These are phyloP conservation scores for Sciaenops ocellatus DNA, from an alignment of 2,797 vertebrate species.

Conservation along the genomic window DNA sequence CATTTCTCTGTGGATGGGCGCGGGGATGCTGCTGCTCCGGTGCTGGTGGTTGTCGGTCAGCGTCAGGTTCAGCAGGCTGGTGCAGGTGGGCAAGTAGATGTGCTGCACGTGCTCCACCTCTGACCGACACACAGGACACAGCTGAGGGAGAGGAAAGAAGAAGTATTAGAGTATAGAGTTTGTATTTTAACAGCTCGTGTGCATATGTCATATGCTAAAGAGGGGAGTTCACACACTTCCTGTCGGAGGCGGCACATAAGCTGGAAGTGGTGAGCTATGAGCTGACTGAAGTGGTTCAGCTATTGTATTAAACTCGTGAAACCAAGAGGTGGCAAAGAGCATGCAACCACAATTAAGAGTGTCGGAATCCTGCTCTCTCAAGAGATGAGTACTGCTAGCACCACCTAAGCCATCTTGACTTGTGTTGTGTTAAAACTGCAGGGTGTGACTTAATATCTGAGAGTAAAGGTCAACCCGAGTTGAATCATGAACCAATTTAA, in stretches of 20 bases:
- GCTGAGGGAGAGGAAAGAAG: conserved; percentile 76
- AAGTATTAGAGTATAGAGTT: neutral
- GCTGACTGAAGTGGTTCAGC: neutral
- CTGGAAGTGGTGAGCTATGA: too few relatives aligned
- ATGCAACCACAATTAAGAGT: neutral
- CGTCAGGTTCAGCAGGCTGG: conserved; percentile 94
- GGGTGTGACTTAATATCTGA: neutral
- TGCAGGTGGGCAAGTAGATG: conserved; percentile 96
- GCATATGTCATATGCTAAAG: neutral
- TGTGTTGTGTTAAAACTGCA: neutral
- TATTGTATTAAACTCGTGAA: neutral
- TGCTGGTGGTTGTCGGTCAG: conserved; percentile 81
- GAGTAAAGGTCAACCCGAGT: neutral
- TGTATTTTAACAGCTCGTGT: neutral
- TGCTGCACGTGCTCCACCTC: conserved; percentile 95
- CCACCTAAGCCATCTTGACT: neutral
- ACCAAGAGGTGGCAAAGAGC: neutral
- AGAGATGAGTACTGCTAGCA: neutral
- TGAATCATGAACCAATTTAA: neutral
- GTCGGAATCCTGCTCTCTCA: neutral
- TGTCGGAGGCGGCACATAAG: neutral
- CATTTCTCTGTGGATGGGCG: conserved; percentile 78
- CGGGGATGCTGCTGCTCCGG: conserved; percentile 67
- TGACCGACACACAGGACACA: conserved; percentile 95
- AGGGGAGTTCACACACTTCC: neutral